Conservation (phyloP, 2,888 invertebrate species). For the Melangyna quadrimaculata region DNA sequence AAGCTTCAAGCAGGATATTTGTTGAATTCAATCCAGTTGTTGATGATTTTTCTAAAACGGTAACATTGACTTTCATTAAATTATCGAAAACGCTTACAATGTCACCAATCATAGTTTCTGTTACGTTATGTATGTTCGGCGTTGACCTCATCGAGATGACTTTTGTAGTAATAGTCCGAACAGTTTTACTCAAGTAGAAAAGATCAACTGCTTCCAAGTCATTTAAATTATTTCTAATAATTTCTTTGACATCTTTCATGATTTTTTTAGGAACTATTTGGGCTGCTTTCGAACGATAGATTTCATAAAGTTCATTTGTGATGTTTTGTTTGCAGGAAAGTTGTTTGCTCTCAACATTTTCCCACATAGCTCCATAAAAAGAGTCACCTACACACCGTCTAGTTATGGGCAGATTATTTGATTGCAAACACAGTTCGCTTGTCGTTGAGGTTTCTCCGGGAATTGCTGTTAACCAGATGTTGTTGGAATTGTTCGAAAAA, state of each 20-base stretch:
- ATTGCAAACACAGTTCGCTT: conserved; percentile 83
- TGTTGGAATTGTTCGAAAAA: conserved; percentile 52
- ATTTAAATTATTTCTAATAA: conserved; percentile 73
- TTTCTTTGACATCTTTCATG: conserved; percentile 73
- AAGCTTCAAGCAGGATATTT: conserved; percentile 84
- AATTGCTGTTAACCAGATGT: conserved; percentile 74
- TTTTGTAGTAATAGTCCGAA: conserved; percentile 71
- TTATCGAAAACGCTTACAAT: conserved; percentile 81
- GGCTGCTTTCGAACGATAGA: conserved; percentile 72
- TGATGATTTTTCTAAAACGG: conserved; percentile 73
- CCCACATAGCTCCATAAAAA: conserved; percentile 83
- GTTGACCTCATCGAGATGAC: conserved; percentile 11
- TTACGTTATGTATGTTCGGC: conserved; percentile 25
- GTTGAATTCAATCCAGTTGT: conserved; percentile 84
- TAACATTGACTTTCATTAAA: conserved; percentile 81
- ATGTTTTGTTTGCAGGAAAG: conserved; percentile 54
- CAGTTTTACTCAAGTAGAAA: conserved; percentile 81
- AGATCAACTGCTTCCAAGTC: conserved; percentile 83
- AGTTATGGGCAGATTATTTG: conserved; percentile 83
- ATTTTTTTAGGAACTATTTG: conserved; percentile 72
- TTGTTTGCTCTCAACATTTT: conserved; percentile 75
- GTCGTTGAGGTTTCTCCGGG: conserved; percentile 83
- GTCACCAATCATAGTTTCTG: conserved; percentile 70
- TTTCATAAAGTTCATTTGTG: conserved; percentile 74
- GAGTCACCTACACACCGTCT: conserved; percentile 84